Evolutionary conservation across 1,140 invertebrate species (phyloP).

Genomic region (Drosophila carrolli): DNA sequence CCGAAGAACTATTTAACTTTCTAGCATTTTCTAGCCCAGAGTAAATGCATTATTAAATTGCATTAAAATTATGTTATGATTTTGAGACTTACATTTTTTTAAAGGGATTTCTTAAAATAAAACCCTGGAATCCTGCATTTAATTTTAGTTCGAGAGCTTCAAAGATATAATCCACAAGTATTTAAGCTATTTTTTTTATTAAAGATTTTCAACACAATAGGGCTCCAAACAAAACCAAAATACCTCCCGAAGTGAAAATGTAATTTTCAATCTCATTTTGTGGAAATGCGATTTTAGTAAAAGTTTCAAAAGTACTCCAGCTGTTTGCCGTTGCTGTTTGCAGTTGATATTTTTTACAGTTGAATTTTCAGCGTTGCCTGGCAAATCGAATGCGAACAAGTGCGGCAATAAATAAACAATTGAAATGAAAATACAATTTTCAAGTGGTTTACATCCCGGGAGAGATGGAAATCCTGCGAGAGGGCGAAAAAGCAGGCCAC

Average conservation of each 20-base stretch:
- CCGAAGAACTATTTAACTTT: too few species aligned
- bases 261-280: constrained; percentile 19
- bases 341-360: constrained; percentile 30
- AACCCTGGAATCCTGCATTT: too few species aligned
- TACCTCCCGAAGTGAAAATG: constrained; percentile 1
- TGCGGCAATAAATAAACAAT: constrained; percentile 83
- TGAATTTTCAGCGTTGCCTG: constrained; percentile 40
- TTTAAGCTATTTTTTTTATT: too few species aligned
- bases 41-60: too few species aligned
- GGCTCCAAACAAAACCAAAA: background rate
- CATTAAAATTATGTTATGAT: too few species aligned
- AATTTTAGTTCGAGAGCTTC: too few species aligned
- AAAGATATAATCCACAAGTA: too few species aligned
- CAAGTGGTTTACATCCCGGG: constrained; percentile 73
- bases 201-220: too few species aligned
- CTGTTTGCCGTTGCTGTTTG: constrained; percentile 19
- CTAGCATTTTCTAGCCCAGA: too few species aligned
- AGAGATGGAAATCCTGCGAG: constrained; percentile 45
- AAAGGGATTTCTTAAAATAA: background rate
- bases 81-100: too few species aligned
- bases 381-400: constrained; percentile 82
- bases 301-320: constrained; percentile 23
- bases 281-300: constrained; percentile 18
- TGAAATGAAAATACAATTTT: constrained; percentile 84
- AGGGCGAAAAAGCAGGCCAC: constrained; percentile 19